Evolutionary conservation across 2,888 invertebrate species (phyloP), one percentile per base, ranked within the genome.

Genomic region (Glyphotaelius pellucidus): DNA sequence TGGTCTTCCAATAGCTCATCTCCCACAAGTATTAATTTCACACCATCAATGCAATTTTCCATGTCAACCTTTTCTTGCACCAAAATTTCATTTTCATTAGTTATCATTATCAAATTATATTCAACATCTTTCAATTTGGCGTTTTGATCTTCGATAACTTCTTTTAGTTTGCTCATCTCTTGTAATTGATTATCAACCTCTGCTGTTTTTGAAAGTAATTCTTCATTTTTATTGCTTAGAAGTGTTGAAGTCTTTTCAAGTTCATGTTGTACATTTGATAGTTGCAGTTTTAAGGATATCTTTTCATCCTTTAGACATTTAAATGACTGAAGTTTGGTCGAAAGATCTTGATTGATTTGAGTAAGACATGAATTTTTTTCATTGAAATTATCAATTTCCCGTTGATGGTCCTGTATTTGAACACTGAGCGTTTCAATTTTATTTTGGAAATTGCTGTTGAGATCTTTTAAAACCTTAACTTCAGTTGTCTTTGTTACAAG

Each of bases 271-370:
- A 87, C 42, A 87, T 30, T 52, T n/a, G 87, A 47, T 3, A 52
- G 94, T 94, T 87, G 94, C 94, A 0, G 86, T 94, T 92, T 94
- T 94, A 35, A 94, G 84, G 92, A 94, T 93, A 91, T 94, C 94
- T 84, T 93, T 93, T 38, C 93, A 94, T 0, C 94, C 94, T 93
- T 94, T n/a, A 67, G 67, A 25, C 32, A 11, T 52, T 85, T 35
- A 30, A 84, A 52, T 79, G 30, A 30, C 19, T 31, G 35, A 32
- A 31, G 32, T 83, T 19, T 83, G 32, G 83, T 83, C 25, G 83
- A 83, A 19, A 83, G 31, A 67, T 90, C 47, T 84, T 19, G 19
- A 90, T 30, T 32, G 42, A 79, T 31, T 38, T 90, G 25, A 30
- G n/a, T n/a, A 11, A 90, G 9, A 52, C 25, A n/a, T n/a, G 79